These are phyloP conservation scores for Psittacula cyanocephala DNA, from an alignment of 2,113 vertebrate genomes.

Conservation along the genomic window DNA sequence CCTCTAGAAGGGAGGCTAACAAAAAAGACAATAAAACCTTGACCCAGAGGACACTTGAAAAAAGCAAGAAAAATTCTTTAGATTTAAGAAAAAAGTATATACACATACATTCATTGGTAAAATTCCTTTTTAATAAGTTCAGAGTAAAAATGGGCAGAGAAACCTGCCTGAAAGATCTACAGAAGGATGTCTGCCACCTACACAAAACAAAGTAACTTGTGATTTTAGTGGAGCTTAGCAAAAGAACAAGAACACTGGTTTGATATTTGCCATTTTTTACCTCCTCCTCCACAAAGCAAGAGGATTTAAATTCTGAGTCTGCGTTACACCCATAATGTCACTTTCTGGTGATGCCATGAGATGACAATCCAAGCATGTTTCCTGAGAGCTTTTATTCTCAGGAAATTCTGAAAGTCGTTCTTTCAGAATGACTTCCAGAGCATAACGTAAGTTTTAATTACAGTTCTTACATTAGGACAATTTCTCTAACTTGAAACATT, in stretches of 20 bases:
- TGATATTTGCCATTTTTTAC: not conserved
- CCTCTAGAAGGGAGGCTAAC: not conserved
- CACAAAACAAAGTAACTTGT: not conserved
- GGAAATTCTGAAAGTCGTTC: not conserved
- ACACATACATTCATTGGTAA: not conserved
- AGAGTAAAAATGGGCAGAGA: not conserved
- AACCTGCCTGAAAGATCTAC: not conserved
- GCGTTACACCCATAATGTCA: not conserved
- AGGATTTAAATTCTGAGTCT: not conserved
- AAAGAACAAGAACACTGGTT: not conserved
- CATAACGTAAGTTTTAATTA: not conserved
- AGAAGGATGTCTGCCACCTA: not conserved
- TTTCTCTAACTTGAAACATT: not conserved
- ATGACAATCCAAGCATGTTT: not conserved
- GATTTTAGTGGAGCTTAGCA: not conserved
- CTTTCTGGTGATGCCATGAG: not conserved
- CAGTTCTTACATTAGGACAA: not conserved
- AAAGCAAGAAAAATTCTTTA: not conserved
- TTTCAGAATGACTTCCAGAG: not conserved
- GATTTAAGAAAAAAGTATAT: not conserved
- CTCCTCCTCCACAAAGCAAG: not conserved
- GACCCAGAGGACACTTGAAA: not conserved
- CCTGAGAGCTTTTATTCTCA: not conserved
- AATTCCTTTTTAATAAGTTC: not conserved
- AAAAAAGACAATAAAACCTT: not conserved